phyloP scores from a whole-genome alignment of 2,797 vertebrate genomes.

The Coranthus polyacanthus region DNA sequence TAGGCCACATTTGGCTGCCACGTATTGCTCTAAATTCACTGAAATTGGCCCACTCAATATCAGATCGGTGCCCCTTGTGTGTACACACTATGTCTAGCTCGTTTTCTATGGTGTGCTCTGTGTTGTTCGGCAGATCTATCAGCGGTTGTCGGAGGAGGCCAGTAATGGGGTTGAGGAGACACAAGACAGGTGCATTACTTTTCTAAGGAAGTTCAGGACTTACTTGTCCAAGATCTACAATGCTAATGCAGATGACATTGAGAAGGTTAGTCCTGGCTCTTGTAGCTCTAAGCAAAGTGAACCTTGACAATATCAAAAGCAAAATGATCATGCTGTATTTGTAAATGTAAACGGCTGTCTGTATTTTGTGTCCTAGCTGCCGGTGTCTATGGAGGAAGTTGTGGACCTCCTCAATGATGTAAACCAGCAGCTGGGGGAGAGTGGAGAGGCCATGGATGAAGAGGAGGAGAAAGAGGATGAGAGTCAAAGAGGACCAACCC shows the following conservation, averaged over 20 bases:
- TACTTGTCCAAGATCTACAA: conserved; percentile 91
- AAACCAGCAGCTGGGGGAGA: conserved; percentile 92
- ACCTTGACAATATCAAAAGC: background rate
- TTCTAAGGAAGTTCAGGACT: conserved; percentile 88
- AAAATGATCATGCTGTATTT: background rate
- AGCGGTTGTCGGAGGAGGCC: conserved; percentile 93
- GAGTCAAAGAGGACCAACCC: conserved; percentile 49
- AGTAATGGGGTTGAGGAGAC: conserved; percentile 92
- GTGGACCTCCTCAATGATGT: conserved; percentile 92
- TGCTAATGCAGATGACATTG: conserved; percentile 85
- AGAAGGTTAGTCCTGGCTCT: conserved; percentile 83
- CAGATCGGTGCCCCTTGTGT: background rate
- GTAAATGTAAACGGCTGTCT: conserved; percentile 11
- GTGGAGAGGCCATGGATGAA: conserved; percentile 81
- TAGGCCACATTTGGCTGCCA: too few relatives aligned
- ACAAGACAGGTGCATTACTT: conserved; percentile 89
- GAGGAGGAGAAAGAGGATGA: conserved; percentile 70
- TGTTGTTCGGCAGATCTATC: conserved; percentile 89
- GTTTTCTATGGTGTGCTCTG: background rate
- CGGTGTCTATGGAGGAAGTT: conserved; percentile 92
- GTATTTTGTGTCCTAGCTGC: conserved; percentile 82
- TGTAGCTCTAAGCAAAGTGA: background rate
- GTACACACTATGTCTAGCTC: background rate
- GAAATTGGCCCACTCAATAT: too few relatives aligned
- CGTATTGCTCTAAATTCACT: too few relatives aligned